Evolutionary conservation across 2,888 invertebrate genomes (phyloP).

Genomic region (Heliconius erato): DNA sequence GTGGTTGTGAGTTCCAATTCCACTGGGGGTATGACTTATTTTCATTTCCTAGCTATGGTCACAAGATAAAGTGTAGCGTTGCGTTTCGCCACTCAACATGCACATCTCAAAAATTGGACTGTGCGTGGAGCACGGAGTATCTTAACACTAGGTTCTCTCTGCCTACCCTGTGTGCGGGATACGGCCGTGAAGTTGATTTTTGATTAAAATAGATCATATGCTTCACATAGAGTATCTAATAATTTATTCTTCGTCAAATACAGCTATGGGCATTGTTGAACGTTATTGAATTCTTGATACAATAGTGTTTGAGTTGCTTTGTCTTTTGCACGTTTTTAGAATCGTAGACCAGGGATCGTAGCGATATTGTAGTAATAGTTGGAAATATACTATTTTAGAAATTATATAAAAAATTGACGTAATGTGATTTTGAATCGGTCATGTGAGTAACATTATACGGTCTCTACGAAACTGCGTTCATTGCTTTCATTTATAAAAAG

Average conservation of each 20-base stretch:
- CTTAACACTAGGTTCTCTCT: not conserved
- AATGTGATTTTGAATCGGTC: no score
- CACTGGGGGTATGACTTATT: no score
- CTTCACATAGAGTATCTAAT: not conserved
- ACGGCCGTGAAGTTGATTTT: no score
- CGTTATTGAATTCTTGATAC: conserved; percentile 44
- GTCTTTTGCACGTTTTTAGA: conserved; percentile 48
- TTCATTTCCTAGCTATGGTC: no score
- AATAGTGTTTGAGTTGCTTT: conserved; percentile 51
- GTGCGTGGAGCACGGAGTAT: not conserved
- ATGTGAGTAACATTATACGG: no score
- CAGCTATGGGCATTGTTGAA: conserved; percentile 35
- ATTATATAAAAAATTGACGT: not conserved
- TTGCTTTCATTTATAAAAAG: no score
- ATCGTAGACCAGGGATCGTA: conserved; percentile 44
- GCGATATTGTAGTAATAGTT: not conserved
- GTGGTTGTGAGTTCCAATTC: no score
- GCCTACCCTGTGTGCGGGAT: not conserved
- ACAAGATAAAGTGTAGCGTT: not conserved
- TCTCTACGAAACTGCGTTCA: no score
- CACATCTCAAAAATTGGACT: not conserved
- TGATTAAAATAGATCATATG: not conserved
- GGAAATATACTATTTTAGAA: not conserved
- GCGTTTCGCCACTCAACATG: not conserved
- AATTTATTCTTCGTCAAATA: not conserved